These are phyloP conservation scores for Xiphydria camelus DNA, from an alignment of 2,888 invertebrate genomes.

Conservation along the genomic window DNA sequence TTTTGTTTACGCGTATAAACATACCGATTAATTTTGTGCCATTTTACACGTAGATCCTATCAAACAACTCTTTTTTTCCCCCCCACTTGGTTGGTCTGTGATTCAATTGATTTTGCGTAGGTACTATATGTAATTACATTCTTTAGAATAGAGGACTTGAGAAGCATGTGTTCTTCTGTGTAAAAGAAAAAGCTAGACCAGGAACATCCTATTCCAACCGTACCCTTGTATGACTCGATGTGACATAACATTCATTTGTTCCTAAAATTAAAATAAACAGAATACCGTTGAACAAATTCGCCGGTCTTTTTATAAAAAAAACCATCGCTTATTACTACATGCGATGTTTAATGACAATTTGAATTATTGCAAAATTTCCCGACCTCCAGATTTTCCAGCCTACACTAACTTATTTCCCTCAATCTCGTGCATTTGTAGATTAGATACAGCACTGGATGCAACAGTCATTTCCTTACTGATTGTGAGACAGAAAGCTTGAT, in stretches of 20 bases:
- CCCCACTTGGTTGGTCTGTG: constrained; percentile 6
- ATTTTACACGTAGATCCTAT: constrained; percentile 34
- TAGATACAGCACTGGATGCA: too few relatives aligned
- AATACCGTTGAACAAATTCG: constrained; percentile 31
- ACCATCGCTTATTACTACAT: too few relatives aligned
- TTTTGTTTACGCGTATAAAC: constrained; percentile 13
- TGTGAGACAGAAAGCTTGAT: too few relatives aligned
- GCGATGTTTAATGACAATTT: too few relatives aligned
- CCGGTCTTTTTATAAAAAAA: too few relatives aligned
- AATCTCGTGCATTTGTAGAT: too few relatives aligned
- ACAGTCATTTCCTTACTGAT: too few relatives aligned
- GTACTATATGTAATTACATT: neutral
- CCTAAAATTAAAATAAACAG: constrained; percentile 42
- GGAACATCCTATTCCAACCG: neutral
- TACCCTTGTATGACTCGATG: constrained; percentile 34
- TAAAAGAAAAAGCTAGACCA: neutral
- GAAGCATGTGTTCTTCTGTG: too few relatives aligned
- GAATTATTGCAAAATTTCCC: too few relatives aligned
- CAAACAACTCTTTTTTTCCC: neutral
- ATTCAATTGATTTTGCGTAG: neutral
- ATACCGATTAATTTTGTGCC: constrained; percentile 37
- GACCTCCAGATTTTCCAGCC: too few relatives aligned
- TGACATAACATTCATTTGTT: constrained; percentile 50
- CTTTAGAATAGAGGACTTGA: too few relatives aligned
- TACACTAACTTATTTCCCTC: too few relatives aligned